These are phyloP conservation scores for Sebastes jordani DNA, from an alignment of 2,797 vertebrate genomes.

Conservation along the genomic window DNA sequence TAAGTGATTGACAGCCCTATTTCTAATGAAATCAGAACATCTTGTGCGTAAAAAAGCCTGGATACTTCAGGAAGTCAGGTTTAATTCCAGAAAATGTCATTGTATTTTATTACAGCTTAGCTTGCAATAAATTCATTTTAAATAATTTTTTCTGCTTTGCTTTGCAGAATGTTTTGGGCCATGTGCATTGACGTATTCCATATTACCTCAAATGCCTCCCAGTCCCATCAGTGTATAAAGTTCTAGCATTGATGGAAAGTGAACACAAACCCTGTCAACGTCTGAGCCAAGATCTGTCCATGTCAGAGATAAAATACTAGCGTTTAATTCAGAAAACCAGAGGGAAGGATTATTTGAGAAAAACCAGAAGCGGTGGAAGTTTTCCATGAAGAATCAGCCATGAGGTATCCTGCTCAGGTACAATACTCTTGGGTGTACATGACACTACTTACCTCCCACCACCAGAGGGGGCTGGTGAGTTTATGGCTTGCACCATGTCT, in stretches of 20 bases:
- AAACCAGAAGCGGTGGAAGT: background rate
- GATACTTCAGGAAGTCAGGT: background rate
- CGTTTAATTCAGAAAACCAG: background rate
- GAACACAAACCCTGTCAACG: background rate
- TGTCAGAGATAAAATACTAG: conserved; percentile 14
- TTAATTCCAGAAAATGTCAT: background rate
- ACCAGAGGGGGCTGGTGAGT: conserved; percentile 94
- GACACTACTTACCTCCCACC: conserved; percentile 91
- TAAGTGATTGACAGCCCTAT: too few species aligned
- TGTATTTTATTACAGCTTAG: background rate
- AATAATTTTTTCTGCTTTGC: background rate
- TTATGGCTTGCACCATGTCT: conserved; percentile 99
- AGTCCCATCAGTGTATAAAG: background rate
- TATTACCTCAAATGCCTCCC: conserved; percentile 8
- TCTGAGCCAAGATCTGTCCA: conserved; percentile 12
- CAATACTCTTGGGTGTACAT: background rate
- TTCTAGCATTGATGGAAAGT: background rate
- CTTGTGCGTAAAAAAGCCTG: background rate
- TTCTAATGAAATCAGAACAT: background rate
- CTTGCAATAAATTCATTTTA: background rate
- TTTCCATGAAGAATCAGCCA: background rate
- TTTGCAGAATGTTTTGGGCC: background rate
- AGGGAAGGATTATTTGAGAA: background rate
- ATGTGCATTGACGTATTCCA: background rate
- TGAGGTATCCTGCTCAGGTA: background rate